Evolutionary conservation across 1,140 invertebrate species (phyloP).

Genomic region (Trichogramma pretiosum): DNA sequence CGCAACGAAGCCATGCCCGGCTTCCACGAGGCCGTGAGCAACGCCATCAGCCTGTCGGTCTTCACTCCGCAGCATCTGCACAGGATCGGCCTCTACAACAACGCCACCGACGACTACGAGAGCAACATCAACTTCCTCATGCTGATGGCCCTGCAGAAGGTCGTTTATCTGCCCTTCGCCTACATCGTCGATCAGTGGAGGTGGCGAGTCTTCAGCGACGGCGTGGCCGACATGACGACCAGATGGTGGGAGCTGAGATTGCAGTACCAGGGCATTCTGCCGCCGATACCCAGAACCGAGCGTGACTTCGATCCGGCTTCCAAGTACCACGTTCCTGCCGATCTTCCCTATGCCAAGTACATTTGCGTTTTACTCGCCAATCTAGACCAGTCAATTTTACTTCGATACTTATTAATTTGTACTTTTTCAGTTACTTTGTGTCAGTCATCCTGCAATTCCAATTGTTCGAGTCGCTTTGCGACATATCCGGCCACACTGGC

Average conservation of each 20-base stretch:
- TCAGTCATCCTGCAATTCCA: conserved; percentile 80
- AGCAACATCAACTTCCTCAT: conserved; percentile 72
- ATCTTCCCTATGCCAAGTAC: conserved; percentile 50
- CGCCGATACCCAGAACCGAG: conserved; percentile 60
- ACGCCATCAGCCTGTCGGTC: conserved; percentile 70
- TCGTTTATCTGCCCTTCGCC: conserved; percentile 71
- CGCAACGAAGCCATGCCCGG: conserved; percentile 72
- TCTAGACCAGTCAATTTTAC: not conserved
- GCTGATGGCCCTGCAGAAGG: conserved; percentile 71
- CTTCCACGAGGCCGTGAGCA: conserved; percentile 87
- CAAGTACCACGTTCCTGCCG: conserved; percentile 73
- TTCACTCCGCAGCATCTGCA: conserved; percentile 65
- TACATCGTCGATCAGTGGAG: conserved; percentile 71
- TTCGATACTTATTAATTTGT: not conserved
- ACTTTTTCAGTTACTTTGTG: conserved; percentile 66
- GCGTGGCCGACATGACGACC: conserved; percentile 63
- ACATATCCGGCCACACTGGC: conserved; percentile 60
- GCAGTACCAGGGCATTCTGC: conserved; percentile 62
- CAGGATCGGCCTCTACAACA: conserved; percentile 61
- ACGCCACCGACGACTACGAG: conserved; percentile 58
- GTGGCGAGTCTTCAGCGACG: conserved; percentile 68
- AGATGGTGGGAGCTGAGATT: conserved; percentile 73
- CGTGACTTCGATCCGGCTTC: conserved; percentile 71
- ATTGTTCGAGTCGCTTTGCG: conserved; percentile 71
- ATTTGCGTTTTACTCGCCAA: too few relatives aligned